Conservation (phyloP, 2,113 vertebrate species). For the Acinonyx jubatus region DNA sequence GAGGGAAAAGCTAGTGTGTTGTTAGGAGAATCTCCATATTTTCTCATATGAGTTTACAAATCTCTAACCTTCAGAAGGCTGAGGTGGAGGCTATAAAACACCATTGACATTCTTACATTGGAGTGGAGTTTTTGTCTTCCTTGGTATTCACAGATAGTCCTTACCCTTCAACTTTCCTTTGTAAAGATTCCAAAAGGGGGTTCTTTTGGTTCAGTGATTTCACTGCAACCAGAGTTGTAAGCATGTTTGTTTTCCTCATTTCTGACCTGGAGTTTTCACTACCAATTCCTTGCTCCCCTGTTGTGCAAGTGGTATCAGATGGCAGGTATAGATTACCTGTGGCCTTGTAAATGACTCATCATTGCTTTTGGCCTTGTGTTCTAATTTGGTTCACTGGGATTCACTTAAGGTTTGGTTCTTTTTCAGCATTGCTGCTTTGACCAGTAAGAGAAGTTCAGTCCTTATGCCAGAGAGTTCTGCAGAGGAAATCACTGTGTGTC, state of each 20-base stretch:
- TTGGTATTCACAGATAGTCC: slow-evolving; percentile 26
- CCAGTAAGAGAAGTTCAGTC: slow-evolving; percentile 78
- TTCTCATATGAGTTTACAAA: slow-evolving; percentile 22
- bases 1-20: slow-evolving; percentile 17
- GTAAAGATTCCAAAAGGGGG: slow-evolving; percentile 30
- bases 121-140: slow-evolving; percentile 58
- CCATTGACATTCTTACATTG: slow-evolving; percentile 23
- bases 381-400: slow-evolving; percentile 52
- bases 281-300: slow-evolving; percentile 9
- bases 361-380: slow-evolving; percentile 25
- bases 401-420: slow-evolving; percentile 73
- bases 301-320: slow-evolving; percentile 53
- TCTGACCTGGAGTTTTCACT: slow-evolving; percentile 28
- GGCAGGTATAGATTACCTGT: slow-evolving; percentile 61
- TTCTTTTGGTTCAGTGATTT: slow-evolving; percentile 52
- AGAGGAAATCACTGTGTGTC: slow-evolving; percentile 88
- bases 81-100: slow-evolving; percentile 37
- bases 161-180: slow-evolving; percentile 57
- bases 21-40: slow-evolving; percentile 57
- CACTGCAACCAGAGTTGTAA: slow-evolving; percentile 65
- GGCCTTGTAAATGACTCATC: slow-evolving; percentile 53
- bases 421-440: slow-evolving; percentile 80
- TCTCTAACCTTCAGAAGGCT: slow-evolving; percentile 57
- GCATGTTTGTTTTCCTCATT: slow-evolving; percentile 46
- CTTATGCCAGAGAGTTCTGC: slow-evolving; percentile 73